Evolutionary conservation across 2,888 invertebrate genomes (phyloP).

Genomic region (Chelonus formosanus): DNA sequence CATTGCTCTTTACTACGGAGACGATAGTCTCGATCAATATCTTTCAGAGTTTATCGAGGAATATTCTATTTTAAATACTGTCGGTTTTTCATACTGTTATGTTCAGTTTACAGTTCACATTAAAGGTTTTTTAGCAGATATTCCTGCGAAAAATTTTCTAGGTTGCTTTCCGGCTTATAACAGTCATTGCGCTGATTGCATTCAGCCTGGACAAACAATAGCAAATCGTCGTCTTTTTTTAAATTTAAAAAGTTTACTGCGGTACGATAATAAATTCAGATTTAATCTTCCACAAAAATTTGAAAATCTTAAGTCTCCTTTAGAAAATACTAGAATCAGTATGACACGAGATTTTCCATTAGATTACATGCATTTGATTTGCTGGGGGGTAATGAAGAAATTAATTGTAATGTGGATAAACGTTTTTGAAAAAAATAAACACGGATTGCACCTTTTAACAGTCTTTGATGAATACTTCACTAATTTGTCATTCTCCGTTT

Average conservation of each 20-base stretch:
- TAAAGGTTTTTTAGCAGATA: constrained; percentile 28
- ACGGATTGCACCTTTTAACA: background rate
- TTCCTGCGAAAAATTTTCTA: constrained; percentile 31
- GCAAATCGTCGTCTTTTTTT: constrained; percentile 27
- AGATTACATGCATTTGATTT: constrained; percentile 34
- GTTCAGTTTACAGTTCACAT: constrained; percentile 6
- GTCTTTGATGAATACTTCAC: background rate
- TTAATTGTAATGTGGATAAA: constrained; percentile 25
- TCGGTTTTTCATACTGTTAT: constrained; percentile 26
- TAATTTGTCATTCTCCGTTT: constrained; percentile 1
- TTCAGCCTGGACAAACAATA: constrained; percentile 17
- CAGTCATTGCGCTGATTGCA: constrained; percentile 30
- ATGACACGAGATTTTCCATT: constrained; percentile 31
- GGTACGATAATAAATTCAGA: constrained; percentile 29
- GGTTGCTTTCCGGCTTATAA: constrained; percentile 26
- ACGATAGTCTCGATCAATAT: no score
- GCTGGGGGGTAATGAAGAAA: constrained; percentile 29
- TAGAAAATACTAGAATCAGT: constrained; percentile 23
- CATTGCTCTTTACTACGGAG: no score
- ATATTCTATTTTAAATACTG: background rate
- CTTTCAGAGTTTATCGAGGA: no score
- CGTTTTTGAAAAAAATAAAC: background rate
- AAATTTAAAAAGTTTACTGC: constrained; percentile 8
- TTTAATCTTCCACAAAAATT: constrained; percentile 2
- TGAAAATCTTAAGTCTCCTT: constrained; percentile 17